Base-by-base conservation (phyloP, 2,888 invertebrate species). In the Temnothorax ravouxi region DNA sequence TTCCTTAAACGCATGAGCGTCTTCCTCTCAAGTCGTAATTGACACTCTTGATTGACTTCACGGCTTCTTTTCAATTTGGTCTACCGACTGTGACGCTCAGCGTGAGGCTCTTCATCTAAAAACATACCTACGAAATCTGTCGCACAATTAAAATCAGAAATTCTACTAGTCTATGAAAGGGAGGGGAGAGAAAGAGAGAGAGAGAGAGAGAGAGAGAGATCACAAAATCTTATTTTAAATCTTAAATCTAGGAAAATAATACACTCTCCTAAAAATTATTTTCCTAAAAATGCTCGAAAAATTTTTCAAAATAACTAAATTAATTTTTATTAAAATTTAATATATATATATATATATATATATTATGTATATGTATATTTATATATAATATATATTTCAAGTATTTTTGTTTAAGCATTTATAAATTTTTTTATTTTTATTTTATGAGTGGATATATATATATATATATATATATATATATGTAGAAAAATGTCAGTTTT, bases 51-150 rank as follows among this genome's bases (percentile, higher is more conserved):
- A 90, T 88, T 86, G 84, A 44, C 82, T 84, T 74, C 75, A 84
- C 86, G 91, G 92, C 92, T 91, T 91, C 91, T 59, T 88, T 91
- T 88, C 82, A 91, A 91, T 91, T 88, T 91, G 75, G 52, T 56
- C 29, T 50, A 61, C 47, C 64, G 75, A 64, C 61, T 64, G 29
- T 64, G 72, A 38, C 54, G 11, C 86, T 44, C 87, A 85, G 88
- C 86, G 18, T 79, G 89, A 69, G 52, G 44, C 54, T 80, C 15
- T 83, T 88, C 77, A 52, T 85, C 76, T 77, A 11, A 83, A 62
- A 25, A 54, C 47, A 38, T 59, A 62, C 21, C 25, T 29, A 50
- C 25, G 82, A 84, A 80, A 88, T 56, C 62, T 59, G 38, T 41
- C 13, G 77, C 76, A 86, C 72, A 87, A 64, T 69, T 84, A 88